These are phyloP conservation scores for Odontamblyopus rebecca DNA, from an alignment of 2,797 vertebrate species.

Conservation along the genomic window DNA sequence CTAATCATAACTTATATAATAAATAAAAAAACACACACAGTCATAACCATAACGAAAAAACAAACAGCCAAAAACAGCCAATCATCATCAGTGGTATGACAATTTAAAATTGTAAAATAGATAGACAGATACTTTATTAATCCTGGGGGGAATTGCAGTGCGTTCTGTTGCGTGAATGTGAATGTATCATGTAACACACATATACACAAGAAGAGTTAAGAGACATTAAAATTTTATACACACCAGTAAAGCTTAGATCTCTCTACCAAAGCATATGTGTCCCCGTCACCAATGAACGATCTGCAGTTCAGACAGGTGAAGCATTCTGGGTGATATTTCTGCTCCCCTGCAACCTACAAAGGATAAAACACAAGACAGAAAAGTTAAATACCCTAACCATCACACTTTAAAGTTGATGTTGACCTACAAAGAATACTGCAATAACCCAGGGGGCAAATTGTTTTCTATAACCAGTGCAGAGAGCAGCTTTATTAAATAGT, in stretches of 20 bases:
- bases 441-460: constrained; percentile 11
- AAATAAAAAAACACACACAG: neutral
- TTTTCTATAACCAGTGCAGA: constrained; percentile 18
- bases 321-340: constrained; percentile 98
- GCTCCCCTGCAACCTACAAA: constrained; percentile 91
- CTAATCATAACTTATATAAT: neutral
- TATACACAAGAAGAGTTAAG: too few species aligned
- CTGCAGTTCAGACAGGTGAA: constrained; percentile 92
- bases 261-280: constrained; percentile 96
- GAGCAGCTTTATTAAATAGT: constrained; percentile 30
- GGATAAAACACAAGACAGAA: constrained; percentile 15
- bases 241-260: constrained; percentile 98
- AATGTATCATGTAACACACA: too few species aligned
- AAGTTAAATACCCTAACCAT: neutral
- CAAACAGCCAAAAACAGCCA: neutral
- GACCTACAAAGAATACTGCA: constrained; percentile 4
- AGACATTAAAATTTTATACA: constrained; percentile 29
- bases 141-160: too few species aligned
- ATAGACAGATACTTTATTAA: too few species aligned
- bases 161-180: too few species aligned
- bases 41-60: neutral
- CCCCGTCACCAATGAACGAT: constrained; percentile 93
- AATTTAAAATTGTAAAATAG: neutral
- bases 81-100: neutral
- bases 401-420: constrained; percentile 11